phyloP scores from a whole-genome alignment of 2,888 invertebrate genomes.

The Scaptomyza parva region DNA sequence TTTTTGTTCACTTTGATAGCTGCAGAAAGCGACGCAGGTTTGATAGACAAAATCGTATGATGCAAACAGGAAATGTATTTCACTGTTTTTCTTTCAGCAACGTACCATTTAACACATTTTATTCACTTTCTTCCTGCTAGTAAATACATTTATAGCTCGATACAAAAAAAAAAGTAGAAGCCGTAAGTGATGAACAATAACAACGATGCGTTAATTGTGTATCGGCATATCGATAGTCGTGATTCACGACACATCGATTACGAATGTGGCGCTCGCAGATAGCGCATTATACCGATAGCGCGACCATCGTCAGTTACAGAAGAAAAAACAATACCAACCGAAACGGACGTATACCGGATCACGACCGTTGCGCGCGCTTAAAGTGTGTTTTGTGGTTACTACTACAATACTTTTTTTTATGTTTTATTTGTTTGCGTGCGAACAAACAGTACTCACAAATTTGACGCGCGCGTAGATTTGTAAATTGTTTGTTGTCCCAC shows the following conservation, averaged over 20 bases:
- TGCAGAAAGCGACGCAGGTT: slow-evolving; percentile 3
- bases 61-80: background rate
- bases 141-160: slow-evolving; percentile 34
- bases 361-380: slow-evolving; percentile 46
- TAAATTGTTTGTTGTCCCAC: slow-evolving; percentile 18
- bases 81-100: slow-evolving; percentile 2
- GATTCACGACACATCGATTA: slow-evolving; percentile 27
- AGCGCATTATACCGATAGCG: slow-evolving; percentile 27
- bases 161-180: slow-evolving; percentile 39
- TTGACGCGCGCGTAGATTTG: slow-evolving; percentile 25
- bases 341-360: slow-evolving; percentile 44
- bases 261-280: background rate
- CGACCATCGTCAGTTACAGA: slow-evolving; percentile 38
- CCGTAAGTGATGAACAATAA: slow-evolving; percentile 35
- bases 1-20: background rate
- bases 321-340: slow-evolving; percentile 40
- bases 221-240: slow-evolving; percentile 10
- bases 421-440: slow-evolving; percentile 24
- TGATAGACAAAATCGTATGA: background rate
- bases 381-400: slow-evolving; percentile 26
- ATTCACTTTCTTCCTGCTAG: slow-evolving; percentile 39
- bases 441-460: background rate
- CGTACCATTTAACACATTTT: slow-evolving; percentile 51
- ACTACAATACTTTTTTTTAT: slow-evolving; percentile 16
- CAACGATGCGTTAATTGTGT: slow-evolving; percentile 1